Base-by-base conservation (phyloP, 2,888 invertebrate species). In the Carabus problematicus region DNA sequence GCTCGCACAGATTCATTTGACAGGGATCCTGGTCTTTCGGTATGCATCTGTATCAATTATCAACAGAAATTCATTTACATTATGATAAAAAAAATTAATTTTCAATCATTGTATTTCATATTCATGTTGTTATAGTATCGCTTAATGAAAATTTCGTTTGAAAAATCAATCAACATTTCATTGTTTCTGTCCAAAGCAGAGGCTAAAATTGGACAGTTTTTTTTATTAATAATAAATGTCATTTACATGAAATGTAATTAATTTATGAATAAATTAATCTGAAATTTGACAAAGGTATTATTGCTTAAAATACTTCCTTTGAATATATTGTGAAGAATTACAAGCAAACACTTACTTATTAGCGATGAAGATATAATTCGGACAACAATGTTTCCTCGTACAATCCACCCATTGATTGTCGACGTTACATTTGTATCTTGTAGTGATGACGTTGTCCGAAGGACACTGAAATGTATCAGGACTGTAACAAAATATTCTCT, bases 1-100 rank as follows among this genome's bases (percentile, higher is more conserved):
- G 90, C 78, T 89, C 89, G 77, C 90, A 90, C 11, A 89, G 80
- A 72, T 84, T 82, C 76, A 89, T 80, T 56, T 85, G 85, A 79
- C 90, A 90, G 0, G 89, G 88, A 75, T 89, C 87, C 72, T 86
- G 83, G 1, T 84, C 81, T 74, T 85, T 86, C 6, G 85, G 83
- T 64, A 89, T 82, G 76, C 89, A 89, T 73, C 88, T 52, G 6
- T 11, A 14, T 18, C 14, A 52, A 12, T 45, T 14, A 14, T 3
- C 7, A 45, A 8, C 3, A 45, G 29, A 29, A 8, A 52, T 49
- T 0, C 12, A 12, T 49, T 4, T 9, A 2, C 6, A 49, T 16
- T 49, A 3, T n/a, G 2, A 49, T 1, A 49, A 49, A 6, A 8
- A 6, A 16, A 16, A 49, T 49, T 16, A 7, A 12, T 18, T 14